These are phyloP conservation scores for Champsocephalus gunnari DNA, from an alignment of 2,797 vertebrate species.

Conservation along the genomic window DNA sequence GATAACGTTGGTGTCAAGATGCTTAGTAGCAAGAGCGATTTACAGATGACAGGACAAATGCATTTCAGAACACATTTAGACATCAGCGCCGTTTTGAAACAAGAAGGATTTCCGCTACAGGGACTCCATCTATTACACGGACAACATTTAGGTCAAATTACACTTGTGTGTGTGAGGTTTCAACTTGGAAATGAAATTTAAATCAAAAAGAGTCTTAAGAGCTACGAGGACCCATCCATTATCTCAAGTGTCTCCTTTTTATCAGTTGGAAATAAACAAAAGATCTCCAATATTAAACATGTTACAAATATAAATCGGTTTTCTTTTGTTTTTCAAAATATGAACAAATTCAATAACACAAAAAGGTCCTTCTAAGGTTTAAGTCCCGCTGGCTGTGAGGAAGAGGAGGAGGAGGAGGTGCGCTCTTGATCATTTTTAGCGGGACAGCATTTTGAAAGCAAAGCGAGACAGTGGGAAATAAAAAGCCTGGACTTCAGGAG, in stretches of 20 bases:
- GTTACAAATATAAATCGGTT: conserved; percentile 89
- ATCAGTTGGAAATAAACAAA: conserved; percentile 49
- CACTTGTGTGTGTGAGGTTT: conserved; percentile 37
- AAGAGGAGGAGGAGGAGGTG: not conserved
- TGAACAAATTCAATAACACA: conserved; percentile 78
- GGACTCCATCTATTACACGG: conserved; percentile 27
- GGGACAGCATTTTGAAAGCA: conserved; percentile 59
- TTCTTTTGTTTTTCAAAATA: conserved; percentile 80
- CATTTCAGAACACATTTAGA: not conserved
- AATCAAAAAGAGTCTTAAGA: conserved; percentile 73
- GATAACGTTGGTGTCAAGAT: conserved; percentile 24
- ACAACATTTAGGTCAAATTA: conserved; percentile 38
- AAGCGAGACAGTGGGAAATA: conserved; percentile 49
- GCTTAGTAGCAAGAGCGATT: conserved; percentile 30
- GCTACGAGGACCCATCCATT: conserved; percentile 67
- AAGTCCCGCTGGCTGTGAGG: conserved; percentile 64
- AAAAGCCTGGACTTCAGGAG: conserved; percentile 73
- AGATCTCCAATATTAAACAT: conserved; percentile 76
- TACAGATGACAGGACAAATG: conserved; percentile 38
- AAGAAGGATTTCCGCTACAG: conserved; percentile 29
- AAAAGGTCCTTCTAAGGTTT: conserved; percentile 73
- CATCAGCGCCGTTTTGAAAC: conserved; percentile 15
- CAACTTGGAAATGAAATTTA: conserved; percentile 34
- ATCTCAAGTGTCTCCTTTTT: conserved; percentile 57
- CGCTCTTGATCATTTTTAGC: conserved; percentile 43